phyloP scores from a whole-genome alignment of 2,888 invertebrate species.

The Malthinus flaveolus region DNA sequence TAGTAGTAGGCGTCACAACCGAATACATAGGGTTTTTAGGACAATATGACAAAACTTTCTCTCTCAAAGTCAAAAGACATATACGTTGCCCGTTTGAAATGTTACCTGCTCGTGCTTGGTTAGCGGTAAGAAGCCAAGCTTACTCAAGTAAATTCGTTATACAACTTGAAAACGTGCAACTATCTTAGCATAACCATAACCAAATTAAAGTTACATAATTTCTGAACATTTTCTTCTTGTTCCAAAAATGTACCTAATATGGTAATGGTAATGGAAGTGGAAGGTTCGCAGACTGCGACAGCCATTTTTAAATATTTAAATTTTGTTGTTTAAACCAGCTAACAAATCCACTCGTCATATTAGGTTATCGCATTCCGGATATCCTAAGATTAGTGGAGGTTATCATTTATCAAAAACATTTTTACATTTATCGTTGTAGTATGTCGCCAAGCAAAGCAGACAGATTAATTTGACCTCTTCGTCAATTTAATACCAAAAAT shows the following conservation, averaged over 20 bases:
- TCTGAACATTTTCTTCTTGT: slow-evolving; percentile 14
- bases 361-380: slow-evolving; percentile 35
- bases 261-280: too few species aligned
- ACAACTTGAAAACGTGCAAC: slow-evolving; percentile 36
- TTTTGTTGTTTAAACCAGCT: not conserved
- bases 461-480: not conserved
- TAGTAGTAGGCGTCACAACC: not conserved
- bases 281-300: too few species aligned
- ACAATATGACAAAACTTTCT: slow-evolving; percentile 5
- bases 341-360: slow-evolving; percentile 19
- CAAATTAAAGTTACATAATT: slow-evolving; percentile 27
- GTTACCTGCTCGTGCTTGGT: not conserved
- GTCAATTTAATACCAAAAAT: not conserved
- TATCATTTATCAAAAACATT: slow-evolving; percentile 19
- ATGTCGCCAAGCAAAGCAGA: slow-evolving; percentile 16
- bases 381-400: slow-evolving; percentile 31
- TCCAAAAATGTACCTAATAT: too few species aligned
- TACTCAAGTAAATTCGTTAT: slow-evolving; percentile 27
- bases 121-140: slow-evolving; percentile 18
- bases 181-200: slow-evolving; percentile 33
- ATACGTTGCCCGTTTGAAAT: slow-evolving; percentile 1
- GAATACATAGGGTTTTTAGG: slow-evolving; percentile 6
- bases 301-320: too few species aligned
- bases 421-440: slow-evolving; percentile 9
- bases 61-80: not conserved